Percentiles rank a stretch among this genome's conserved stretches.
phyloP scores from a whole-genome alignment of 2,113 vertebrate genomes.

The Arvicanthis niloticus region DNA sequence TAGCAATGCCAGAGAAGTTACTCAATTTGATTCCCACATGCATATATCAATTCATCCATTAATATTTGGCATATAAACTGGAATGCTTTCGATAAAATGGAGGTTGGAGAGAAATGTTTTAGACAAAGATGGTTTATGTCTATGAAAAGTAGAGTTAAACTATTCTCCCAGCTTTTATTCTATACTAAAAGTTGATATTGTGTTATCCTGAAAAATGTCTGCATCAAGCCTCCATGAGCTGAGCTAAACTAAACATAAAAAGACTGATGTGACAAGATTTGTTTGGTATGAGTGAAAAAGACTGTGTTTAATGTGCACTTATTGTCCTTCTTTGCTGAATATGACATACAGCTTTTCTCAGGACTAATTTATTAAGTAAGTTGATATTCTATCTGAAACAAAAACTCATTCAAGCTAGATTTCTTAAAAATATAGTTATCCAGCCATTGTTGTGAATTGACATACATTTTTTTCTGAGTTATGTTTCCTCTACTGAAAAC shows the following conservation, averaged over 20 bases:
- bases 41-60: neutral
- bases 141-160: neutral
- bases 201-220: neutral
- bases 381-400: neutral
- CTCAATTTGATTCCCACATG: neutral
- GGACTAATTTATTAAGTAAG: slow-evolving; percentile 57
- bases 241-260: slow-evolving; percentile 49
- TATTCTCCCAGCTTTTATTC: neutral
- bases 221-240: slow-evolving; percentile 4
- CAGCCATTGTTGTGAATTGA: neutral
- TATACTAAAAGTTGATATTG: neutral
- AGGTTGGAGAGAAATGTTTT: neutral
- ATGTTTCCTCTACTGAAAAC: slow-evolving; percentile 28
- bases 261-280: slow-evolving; percentile 36
- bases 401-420: slow-evolving; percentile 30
- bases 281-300: slow-evolving; percentile 11
- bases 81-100: slow-evolving; percentile 6
- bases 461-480: neutral
- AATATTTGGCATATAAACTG: neutral
- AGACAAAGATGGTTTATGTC: neutral
- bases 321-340: slow-evolving; percentile 58
- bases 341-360: neutral
- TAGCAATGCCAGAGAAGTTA: neutral
- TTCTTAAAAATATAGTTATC: slow-evolving; percentile 50
- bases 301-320: neutral